Evolutionary conservation across 2,113 vertebrate genomes (phyloP), one percentile per base, ranked within the genome.

Genomic region (Isichthys henryi): DNA sequence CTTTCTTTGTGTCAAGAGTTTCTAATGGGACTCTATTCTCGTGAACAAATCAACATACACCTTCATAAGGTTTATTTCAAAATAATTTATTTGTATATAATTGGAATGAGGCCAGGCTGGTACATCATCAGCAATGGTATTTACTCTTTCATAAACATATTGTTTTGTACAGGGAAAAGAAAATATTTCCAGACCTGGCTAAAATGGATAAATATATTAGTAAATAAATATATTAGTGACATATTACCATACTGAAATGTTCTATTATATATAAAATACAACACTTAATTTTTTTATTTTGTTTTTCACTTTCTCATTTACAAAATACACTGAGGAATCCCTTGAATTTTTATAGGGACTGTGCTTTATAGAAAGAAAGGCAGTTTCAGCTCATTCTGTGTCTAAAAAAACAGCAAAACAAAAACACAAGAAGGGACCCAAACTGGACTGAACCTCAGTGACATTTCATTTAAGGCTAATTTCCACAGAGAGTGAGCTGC

Each of bases 121-220:
- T 96, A 95, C 92, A 93, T 93, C 92, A 93, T 93, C 91, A 94
- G 93, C 92, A 93, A 93, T 96, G 94, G 94, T 93, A 93, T 93
- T 91, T 46, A 88, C 94, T 93, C 94, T 95, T 95, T 91, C 93
- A 94, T 95, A 93, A 94, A 93, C 92, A 94, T 94, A 87, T 49
- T 56, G 74, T 95, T 94, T 93, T 96, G 93, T 96, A 95, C 95
- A 94, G 92, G 95, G 95, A 94, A 94, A 95, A 93, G 92, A 95
- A 90, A 91, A 93, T 91, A 92, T 92, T 93, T 94, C 95, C 95
- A 97, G 94, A 96, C 94, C 80, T 92, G 93, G 93, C 95, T 27
- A 95, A 95, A 93, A 92, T 97, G 97, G 97, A 99, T 98, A 99
- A 99, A 99, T 99, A 99, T 99, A 99, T 99, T 99, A 99, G 97